Evolutionary conservation across 1,140 invertebrate genomes (phyloP), one percentile per base, ranked within the genome.

Genomic region (Riptortus pedestris): DNA sequence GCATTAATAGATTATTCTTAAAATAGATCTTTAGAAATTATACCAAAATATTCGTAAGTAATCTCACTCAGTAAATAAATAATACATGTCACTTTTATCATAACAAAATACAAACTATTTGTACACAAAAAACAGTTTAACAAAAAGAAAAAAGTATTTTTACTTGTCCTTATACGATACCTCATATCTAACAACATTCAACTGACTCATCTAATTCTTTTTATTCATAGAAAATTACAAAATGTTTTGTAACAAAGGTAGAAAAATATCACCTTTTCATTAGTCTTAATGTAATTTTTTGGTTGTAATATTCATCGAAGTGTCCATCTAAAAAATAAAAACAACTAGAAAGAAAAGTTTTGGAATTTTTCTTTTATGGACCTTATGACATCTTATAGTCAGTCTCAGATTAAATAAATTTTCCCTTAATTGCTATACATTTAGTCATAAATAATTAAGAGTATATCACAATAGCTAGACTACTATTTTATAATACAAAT

Each of bases 41-140:
- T 55, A 24, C 22, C 14, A 55, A 55, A 55, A 55, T 55, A 55
- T 55, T 24, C 18, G 24, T 24, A 22, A 55, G 26, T 55, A 55
- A 22, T 55, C 18, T 55, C 51, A 55, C 51, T 55, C 51, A 55
- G 14, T 26, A 55, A 55, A 55, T 55, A 24, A 55, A 55, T 24
- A 24, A 26, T 20, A 55, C 14, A 55, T 38, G 31, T 55, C 22
- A 24, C n/a, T 1, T 24, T 55, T 55, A 55, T 55, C 14, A 55
- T 55, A 22, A 55, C 51, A 55, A 55, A 55, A 55, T 55, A 55
- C 51, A 55, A 55, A 55, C 51, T 55, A 55, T 55, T 55, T 55
- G 24, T 55, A 55, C 51, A 55, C 22, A 24, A 55, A n/a, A 16
- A 38, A 22, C 18, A 55, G 16, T 12, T 27, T 24, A 24, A 1